Evolutionary conservation across 2,797 vertebrate genomes (phyloP), one percentile per base, ranked within the genome.

Genomic region (Xenentodon cancila): DNA sequence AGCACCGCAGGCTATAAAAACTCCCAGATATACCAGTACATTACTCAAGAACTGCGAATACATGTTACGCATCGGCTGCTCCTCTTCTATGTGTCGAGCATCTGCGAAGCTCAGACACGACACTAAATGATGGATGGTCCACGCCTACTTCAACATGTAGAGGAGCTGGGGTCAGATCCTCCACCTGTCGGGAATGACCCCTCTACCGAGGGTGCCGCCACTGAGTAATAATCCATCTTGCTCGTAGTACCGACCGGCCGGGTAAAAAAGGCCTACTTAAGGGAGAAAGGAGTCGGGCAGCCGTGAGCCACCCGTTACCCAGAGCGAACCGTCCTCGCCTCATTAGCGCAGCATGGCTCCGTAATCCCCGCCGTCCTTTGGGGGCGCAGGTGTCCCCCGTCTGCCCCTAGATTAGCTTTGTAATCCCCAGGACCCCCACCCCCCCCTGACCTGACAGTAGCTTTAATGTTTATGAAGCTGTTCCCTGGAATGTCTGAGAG

Each of bases 321-420:
- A 58, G 70, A 71, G 43, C 32, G 9, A 59, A 64, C 71, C 30
- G 71, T 81, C 73, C 77, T 73, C 85, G 68, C 49, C 80, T 91
- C 84, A 93, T 92, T 92, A 90, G 81, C 68, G n/a, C 80, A 85
- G 84, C 62, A 44, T 84, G 87, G 88, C 64, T 80, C 68, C 7
- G 8, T 94, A 94, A 94, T 93, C 92, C 89, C 52, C 30, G 44
- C 66, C 79, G 57, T 84, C 87, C 81, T 84, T 84, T 64, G 80
- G 88, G 84, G 82, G 84, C 84, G 87, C 91, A 94, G 93, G 91
- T 94, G 93, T 92, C 92, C 89, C 78, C 83, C 32, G 87, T 93
- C 91, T 94, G 91, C 90, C 88, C 87, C 74, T 70, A 91, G 92
- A 94, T 94, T 92, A 93, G 53, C 27, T 80, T 57, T 84, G 81